Percentiles rank a stretch among this genome's conserved stretches.
Conservation (phyloP, 1,140 invertebrate genomes). For the Hestina assimilis region DNA sequence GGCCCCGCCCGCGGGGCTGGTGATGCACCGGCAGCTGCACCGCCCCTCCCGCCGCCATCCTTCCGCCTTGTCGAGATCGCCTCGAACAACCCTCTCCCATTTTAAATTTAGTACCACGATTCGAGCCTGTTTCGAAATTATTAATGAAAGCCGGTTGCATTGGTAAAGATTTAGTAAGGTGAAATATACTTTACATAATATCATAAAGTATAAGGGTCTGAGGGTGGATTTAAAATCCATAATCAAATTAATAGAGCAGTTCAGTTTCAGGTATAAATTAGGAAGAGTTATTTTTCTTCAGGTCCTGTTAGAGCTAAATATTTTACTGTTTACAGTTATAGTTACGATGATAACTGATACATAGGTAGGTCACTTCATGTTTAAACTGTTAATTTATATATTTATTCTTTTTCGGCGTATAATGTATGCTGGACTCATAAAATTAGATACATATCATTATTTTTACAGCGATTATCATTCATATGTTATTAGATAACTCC, state of each 20-base stretch:
- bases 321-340: no score
- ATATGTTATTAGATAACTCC: conserved; percentile 22
- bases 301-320: no score
- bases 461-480: not conserved
- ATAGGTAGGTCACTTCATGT: no score
- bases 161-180: not conserved
- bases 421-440: no score
- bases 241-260: no score
- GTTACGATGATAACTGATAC: no score
- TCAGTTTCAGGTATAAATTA: no score
- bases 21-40: conserved; percentile 68
- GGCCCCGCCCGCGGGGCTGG: conserved; percentile 32
- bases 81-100: conserved; percentile 41
- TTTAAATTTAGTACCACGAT: conserved; percentile 29
- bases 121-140: conserved; percentile 8
- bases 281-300: no score
- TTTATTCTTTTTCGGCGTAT: no score
- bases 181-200: not conserved
- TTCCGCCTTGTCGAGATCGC: conserved; percentile 47
- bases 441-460: not conserved
- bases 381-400: no score
- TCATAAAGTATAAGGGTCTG: no score
- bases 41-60: conserved; percentile 51
- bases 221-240: no score
- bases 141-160: conserved; percentile 8